Evolutionary conservation across 2,113 vertebrate genomes (phyloP), one percentile per base, ranked within the genome.

Genomic region (Myiopsitta monachus): DNA sequence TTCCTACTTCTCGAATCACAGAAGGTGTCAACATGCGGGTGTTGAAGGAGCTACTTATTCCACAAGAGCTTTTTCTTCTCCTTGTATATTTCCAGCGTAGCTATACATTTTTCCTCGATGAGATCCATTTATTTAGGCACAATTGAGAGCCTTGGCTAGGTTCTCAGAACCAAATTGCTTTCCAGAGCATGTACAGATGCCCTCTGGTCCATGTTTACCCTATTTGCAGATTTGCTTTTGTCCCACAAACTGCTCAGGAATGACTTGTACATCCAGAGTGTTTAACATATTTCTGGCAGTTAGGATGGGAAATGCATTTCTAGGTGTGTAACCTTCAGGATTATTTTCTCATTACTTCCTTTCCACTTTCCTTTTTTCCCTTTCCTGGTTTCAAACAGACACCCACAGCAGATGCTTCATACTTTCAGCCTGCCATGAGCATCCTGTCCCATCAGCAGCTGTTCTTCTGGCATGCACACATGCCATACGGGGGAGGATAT

Each of bases 181-280:
- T 81, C 44, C 55, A 70, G 46, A 80, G 19, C 3, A 5, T 2
- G 1, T 59, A 74, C 15, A 81, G 54, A 86, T 70, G 16, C 30
- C 36, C 24, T 36, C 1, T 19, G 68, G 73, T 43, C 1, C 0
- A 1, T 0, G 0, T 54, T 63, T 63, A 68, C 38, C 18, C 28
- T 51, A 39, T 44, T 49, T 88, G 64, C 43, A 82, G 55, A 78
- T 81, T 81, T 70, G n/a, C 46, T 81, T 95, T 70, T 68, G 64
- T 47, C 43, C 51, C 46, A 55, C 28, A 62, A 47, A 74, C 33
- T 38, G 22, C 49, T 94, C 55, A 67, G 46, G 81, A 88, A 81
- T 31, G 2, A 49, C 23, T 49, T 59, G 36, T 17, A 59, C 16
- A 22, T 14, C 19, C 41, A 83, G 18, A 8, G 41, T 3, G 3